A percentile compares a stretch with the other conserved stretches of the same genome.
Conservation (phyloP, 2,797 vertebrate genomes). For the Poeciliopsis gracilis region DNA sequence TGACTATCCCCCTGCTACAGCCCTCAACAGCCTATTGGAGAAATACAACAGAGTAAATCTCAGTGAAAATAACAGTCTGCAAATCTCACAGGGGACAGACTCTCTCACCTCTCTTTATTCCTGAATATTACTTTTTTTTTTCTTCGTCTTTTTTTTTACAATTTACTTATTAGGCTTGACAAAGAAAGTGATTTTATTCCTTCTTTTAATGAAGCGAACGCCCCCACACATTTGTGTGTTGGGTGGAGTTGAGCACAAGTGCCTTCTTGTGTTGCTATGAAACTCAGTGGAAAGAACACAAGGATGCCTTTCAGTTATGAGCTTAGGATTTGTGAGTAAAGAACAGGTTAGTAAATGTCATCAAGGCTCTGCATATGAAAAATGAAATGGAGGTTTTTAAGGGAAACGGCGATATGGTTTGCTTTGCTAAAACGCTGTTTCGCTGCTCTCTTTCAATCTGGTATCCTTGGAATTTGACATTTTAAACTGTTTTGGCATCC, state of each 20-base stretch:
- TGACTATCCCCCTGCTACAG: conserved; percentile 80
- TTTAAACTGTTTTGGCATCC: background rate
- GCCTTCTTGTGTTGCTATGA: conserved; percentile 14
- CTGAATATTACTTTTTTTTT: conserved; percentile 29
- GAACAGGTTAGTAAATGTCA: background rate
- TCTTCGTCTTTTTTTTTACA: background rate
- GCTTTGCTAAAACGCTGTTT: background rate
- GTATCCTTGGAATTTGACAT: background rate
- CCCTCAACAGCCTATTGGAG: conserved; percentile 77
- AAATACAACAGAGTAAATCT: conserved; percentile 78
- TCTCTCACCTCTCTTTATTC: conserved; percentile 61
- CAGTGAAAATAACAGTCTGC: conserved; percentile 66
- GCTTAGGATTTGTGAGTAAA: background rate
- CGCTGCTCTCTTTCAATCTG: background rate
- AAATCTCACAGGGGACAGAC: conserved; percentile 68
- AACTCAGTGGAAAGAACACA: background rate
- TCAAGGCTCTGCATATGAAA: background rate
- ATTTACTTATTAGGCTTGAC: conserved; percentile 33
- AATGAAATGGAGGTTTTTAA: background rate
- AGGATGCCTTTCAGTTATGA: background rate
- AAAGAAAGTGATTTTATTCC: conserved; percentile 28
- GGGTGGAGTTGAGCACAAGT: background rate
- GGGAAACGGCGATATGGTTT: background rate
- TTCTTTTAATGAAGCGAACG: conserved; percentile 36
- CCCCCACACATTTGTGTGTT: conserved; percentile 10